Evolutionary conservation across 2,113 vertebrate species (phyloP).

Genomic region (Planiliza haematocheilus): DNA sequence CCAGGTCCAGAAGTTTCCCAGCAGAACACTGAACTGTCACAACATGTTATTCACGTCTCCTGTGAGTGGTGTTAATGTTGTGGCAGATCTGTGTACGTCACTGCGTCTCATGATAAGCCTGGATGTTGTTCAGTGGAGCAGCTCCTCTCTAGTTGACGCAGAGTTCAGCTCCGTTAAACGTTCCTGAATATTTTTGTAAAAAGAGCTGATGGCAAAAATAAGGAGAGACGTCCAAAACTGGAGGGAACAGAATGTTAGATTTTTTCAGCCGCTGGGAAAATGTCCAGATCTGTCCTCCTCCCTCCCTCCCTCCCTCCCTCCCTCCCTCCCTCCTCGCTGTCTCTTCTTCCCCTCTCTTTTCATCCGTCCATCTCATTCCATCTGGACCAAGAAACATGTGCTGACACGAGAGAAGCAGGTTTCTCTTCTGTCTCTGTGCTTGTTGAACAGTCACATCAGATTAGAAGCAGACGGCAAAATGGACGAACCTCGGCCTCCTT

Average conservation of each 20-base stretch:
- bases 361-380: neutral
- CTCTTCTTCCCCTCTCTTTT: constrained; percentile 1
- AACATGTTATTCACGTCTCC: too few relatives aligned
- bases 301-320: neutral
- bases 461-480: too few relatives aligned
- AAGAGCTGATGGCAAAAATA: constrained; percentile 14
- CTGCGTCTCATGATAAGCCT: too few relatives aligned
- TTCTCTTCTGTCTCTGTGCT: neutral
- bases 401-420: constrained; percentile 11
- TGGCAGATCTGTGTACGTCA: too few relatives aligned
- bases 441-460: too few relatives aligned
- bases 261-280: constrained; percentile 38
- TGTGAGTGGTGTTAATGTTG: too few relatives aligned
- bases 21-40: too few relatives aligned
- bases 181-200: constrained; percentile 3
- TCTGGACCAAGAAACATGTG: neutral
- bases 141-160: neutral
- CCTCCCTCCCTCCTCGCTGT: neutral
- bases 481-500: too few relatives aligned
- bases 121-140: too few relatives aligned
- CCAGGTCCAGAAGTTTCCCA: too few relatives aligned
- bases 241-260: constrained; percentile 46
- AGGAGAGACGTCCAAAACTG: constrained; percentile 32
- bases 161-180: constrained; percentile 4
- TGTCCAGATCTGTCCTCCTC: neutral